Evolutionary conservation across 1,140 invertebrate genomes (phyloP).

Genomic region (Lasioglossum baleicum): DNA sequence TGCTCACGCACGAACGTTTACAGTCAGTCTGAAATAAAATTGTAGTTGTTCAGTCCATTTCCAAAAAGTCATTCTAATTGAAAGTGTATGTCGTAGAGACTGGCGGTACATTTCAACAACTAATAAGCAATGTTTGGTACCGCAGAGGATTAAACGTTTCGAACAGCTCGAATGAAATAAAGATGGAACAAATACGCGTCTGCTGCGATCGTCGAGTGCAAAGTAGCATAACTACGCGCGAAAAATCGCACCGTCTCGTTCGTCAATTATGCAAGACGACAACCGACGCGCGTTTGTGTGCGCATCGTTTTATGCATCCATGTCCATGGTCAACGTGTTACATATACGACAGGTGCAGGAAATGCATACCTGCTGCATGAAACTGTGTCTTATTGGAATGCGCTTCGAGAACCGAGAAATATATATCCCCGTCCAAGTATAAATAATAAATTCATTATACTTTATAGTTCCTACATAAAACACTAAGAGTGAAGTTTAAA

Average conservation of each 20-base stretch:
- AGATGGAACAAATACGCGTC: too few relatives aligned
- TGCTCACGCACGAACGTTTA: too few relatives aligned
- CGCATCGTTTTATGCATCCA: constrained; percentile 13
- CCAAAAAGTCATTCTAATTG: too few relatives aligned
- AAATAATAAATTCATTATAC: constrained; percentile 25
- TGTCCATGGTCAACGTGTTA: constrained; percentile 21
- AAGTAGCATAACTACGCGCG: neutral
- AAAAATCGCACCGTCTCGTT: constrained; percentile 4
- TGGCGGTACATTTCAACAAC: too few relatives aligned
- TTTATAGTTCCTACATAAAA: neutral
- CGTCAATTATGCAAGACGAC: constrained; percentile 26
- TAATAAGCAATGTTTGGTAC: too few relatives aligned
- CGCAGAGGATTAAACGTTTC: too few relatives aligned
- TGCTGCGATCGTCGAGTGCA: neutral
- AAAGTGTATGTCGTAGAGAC: too few relatives aligned
- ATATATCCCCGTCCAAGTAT: neutral
- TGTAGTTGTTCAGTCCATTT: too few relatives aligned
- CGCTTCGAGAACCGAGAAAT: neutral
- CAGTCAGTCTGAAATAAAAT: too few relatives aligned
- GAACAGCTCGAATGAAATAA: too few relatives aligned
- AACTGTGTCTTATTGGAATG: constrained; percentile 19
- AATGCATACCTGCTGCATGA: constrained; percentile 16
- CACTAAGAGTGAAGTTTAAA: too few relatives aligned
- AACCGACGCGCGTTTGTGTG: neutral
- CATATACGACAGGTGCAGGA: constrained; percentile 33